Conservation (phyloP, 2,113 vertebrate species). For the Meriones unguiculatus region DNA sequence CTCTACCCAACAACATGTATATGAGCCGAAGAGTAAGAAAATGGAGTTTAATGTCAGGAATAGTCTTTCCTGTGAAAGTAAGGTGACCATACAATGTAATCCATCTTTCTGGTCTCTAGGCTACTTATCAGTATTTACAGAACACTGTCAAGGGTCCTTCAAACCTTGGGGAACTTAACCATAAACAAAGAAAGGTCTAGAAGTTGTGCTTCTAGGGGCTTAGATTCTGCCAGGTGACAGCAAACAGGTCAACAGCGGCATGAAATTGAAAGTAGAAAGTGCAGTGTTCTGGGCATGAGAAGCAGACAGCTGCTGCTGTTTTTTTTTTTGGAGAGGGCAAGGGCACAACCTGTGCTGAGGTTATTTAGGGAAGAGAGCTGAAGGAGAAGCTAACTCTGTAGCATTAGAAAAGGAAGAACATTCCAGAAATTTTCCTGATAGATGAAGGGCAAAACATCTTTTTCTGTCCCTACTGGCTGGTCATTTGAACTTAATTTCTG, state of each 20-base stretch:
- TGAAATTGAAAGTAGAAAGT: not conserved
- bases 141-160: not conserved
- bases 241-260: not conserved
- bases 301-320: not conserved
- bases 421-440: not conserved
- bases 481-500: not conserved
- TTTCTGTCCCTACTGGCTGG: not conserved
- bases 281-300: too few species aligned
- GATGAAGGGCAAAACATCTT: not conserved
- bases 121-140: not conserved
- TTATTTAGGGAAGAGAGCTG: not conserved
- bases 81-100: not conserved
- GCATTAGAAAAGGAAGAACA: not conserved
- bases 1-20: not conserved
- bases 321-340: not conserved
- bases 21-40: conserved; percentile 1
- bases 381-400: not conserved
- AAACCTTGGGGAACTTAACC: not conserved
- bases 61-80: conserved; percentile 2
- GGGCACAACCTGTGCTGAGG: not conserved
- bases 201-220: not conserved
- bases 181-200: not conserved
- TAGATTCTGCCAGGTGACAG: not conserved
- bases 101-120: not conserved
- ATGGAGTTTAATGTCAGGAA: not conserved